These are phyloP conservation scores for Bombus superbus DNA, from an alignment of 1,140 invertebrate species.

Conservation along the genomic window DNA sequence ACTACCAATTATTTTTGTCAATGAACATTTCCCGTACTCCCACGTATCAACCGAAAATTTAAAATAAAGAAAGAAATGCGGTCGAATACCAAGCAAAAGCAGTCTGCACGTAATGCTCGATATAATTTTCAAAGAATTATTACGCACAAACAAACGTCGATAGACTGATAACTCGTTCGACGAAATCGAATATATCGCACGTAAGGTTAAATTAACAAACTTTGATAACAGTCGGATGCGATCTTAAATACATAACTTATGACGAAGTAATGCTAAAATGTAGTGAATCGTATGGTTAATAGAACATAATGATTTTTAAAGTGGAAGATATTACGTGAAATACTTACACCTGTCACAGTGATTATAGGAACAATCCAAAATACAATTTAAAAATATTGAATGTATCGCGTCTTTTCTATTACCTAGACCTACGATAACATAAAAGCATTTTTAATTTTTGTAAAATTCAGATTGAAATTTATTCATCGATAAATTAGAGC, in stretches of 20 bases:
- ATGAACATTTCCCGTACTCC: neutral
- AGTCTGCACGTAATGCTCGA: neutral
- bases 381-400: no score
- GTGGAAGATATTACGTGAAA: no score
- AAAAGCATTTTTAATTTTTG: no score
- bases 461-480: no score
- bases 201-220: slow-evolving; percentile 7
- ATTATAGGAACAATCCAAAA: no score
- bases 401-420: no score
- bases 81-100: neutral
- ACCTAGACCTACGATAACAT: no score
- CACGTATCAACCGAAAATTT: neutral
- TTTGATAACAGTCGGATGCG: neutral
- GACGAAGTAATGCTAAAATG: neutral
- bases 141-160: no score
- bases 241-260: neutral
- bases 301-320: neutral
- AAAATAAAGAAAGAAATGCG: neutral
- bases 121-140: neutral
- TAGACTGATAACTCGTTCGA: neutral
- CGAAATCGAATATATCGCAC: neutral
- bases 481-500: no score
- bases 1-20: neutral
- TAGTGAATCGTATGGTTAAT: neutral
- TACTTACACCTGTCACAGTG: no score